phyloP scores from a whole-genome alignment of 2,113 vertebrate species.

The Cairina moschata region DNA sequence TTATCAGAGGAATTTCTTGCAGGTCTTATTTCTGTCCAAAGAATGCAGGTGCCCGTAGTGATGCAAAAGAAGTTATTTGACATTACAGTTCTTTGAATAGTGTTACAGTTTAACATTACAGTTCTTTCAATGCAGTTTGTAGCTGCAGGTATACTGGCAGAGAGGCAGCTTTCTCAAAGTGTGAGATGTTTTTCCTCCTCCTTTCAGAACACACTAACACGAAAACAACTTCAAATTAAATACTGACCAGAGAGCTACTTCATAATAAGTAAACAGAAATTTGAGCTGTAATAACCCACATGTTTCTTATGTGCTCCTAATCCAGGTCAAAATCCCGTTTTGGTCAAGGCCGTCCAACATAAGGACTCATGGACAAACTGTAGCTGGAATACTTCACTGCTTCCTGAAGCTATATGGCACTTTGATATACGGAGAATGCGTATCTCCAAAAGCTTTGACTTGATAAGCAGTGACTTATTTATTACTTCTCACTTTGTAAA shows the following conservation, averaged over 20 bases:
- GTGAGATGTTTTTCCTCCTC: background rate
- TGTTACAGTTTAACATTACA: background rate
- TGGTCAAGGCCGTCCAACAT: slow-evolving; percentile 77
- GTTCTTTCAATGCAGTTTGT: background rate
- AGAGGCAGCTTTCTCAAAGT: background rate
- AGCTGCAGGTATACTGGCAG: background rate
- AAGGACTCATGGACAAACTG: slow-evolving; percentile 12
- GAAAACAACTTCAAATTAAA: background rate
- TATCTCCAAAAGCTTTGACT: slow-evolving; percentile 59
- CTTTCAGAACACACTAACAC: background rate
- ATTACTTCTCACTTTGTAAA: slow-evolving; percentile 62
- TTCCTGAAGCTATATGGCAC: slow-evolving; percentile 35
- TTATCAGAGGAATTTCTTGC: background rate
- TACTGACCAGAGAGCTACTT: background rate
- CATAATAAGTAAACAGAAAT: background rate
- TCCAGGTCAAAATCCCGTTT: slow-evolving; percentile 81
- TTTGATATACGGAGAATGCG: slow-evolving; percentile 30
- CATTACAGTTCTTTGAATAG: background rate
- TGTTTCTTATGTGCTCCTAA: slow-evolving; percentile 5
- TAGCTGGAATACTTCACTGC: slow-evolving; percentile 40
- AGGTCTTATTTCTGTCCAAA: background rate
- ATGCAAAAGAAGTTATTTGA: background rate
- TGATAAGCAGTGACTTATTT: slow-evolving; percentile 64
- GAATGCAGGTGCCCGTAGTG: background rate
- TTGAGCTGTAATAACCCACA: background rate